Evolutionary conservation across 2,888 invertebrate species (phyloP).

Genomic region (Diaprepes abbreviatus): DNA sequence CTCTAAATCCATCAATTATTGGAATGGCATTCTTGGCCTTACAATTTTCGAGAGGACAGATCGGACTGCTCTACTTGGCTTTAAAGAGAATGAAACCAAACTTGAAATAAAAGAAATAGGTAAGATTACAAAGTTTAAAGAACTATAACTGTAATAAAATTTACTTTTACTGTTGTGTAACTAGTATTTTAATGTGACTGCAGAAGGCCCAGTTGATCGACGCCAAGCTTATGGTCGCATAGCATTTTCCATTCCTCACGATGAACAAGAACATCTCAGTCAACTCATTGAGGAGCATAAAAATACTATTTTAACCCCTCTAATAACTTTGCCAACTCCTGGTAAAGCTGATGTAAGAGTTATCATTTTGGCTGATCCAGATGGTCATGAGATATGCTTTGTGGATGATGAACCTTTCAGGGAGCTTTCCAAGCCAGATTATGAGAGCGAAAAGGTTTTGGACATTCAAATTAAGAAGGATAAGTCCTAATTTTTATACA

Average conservation of each 20-base stretch:
- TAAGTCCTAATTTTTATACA: conserved; percentile 71
- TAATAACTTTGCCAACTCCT: conserved; percentile 95
- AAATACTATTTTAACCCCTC: conserved; percentile 86
- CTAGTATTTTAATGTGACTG: background rate
- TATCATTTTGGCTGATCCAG: conserved; percentile 96
- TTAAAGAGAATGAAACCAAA: conserved; percentile 79
- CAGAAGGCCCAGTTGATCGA: conserved; percentile 79
- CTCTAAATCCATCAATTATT: conserved; percentile 83
- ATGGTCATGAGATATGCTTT: conserved; percentile 98
- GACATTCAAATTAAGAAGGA: conserved; percentile 82
- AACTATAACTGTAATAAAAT: background rate
- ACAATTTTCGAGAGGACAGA: conserved; percentile 76
- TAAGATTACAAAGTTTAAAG: too few species aligned
- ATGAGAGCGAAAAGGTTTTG: conserved; percentile 83
- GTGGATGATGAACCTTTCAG: conserved; percentile 95
- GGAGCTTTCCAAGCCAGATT: conserved; percentile 88
- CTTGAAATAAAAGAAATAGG: conserved; percentile 83
- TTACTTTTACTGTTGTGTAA: background rate
- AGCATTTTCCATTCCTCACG: conserved; percentile 90
- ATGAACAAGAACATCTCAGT: conserved; percentile 83
- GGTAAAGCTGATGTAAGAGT: conserved; percentile 97
- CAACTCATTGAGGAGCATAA: conserved; percentile 78
- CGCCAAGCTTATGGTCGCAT: conserved; percentile 95
- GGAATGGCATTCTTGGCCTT: conserved; percentile 85
- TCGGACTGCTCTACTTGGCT: conserved; percentile 78